Evolutionary conservation across 37 sponge, comb jelly and placozoan genomes (phyloP).

Genomic region (Mnemiopsis leidyi): DNA sequence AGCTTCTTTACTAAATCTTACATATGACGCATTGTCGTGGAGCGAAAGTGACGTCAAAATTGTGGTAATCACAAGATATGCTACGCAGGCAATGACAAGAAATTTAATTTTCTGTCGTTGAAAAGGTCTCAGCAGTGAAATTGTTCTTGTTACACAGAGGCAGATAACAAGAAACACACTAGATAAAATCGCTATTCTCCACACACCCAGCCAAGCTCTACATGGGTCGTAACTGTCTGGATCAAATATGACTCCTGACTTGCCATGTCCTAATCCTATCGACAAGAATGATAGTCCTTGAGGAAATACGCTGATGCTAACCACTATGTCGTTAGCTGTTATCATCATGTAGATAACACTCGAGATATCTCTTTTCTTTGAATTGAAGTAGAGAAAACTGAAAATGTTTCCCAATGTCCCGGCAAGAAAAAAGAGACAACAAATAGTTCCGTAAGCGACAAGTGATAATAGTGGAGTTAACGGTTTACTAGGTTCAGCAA

Average conservation of each 20-base stretch:
- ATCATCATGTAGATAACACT: neutral
- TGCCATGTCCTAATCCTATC: too few species aligned
- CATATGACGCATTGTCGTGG: too few species aligned
- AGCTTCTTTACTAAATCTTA: too few species aligned
- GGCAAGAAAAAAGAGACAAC: neutral
- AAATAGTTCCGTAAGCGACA: neutral
- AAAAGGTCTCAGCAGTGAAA: neutral
- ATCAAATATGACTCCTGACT: neutral
- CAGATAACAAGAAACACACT: neutral
- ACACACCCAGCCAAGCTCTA: neutral
- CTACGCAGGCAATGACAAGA: neutral
- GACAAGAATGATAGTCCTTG: neutral
- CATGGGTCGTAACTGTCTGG: neutral
- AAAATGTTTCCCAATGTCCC: neutral
- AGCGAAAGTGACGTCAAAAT: neutral
- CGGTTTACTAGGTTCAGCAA: too few species aligned
- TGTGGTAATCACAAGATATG: neutral
- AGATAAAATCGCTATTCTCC: neutral
- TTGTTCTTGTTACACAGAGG: neutral
- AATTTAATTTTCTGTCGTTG: neutral
- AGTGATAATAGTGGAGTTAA: too few species aligned
- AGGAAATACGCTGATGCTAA: neutral
- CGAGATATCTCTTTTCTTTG: neutral
- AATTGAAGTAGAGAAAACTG: neutral
- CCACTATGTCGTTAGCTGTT: neutral